Evolutionary conservation across 2,113 vertebrate species (phyloP).

Genomic region (Turdus rufiventris): DNA sequence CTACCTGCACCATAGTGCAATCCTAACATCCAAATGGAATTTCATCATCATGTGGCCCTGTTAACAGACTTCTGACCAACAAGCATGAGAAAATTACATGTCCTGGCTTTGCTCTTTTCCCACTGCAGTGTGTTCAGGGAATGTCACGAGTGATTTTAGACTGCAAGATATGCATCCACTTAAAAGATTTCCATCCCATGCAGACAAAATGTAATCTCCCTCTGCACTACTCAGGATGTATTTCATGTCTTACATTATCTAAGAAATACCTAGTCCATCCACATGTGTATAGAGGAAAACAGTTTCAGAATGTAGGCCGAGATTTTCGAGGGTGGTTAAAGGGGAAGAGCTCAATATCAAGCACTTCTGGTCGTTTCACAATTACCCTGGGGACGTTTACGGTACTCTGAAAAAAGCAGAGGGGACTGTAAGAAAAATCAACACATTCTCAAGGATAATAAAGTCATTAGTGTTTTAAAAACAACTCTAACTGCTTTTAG

Average conservation of each 20-base stretch:
- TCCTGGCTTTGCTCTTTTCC: neutral
- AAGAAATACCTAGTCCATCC: neutral
- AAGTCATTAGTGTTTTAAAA: neutral
- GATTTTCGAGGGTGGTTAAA: neutral
- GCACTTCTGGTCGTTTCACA: neutral
- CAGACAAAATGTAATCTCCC: neutral
- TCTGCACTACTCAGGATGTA: neutral
- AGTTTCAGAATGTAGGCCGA: neutral
- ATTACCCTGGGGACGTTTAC: neutral
- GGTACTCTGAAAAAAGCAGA: neutral
- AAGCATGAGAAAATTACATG: neutral
- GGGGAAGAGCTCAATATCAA: neutral
- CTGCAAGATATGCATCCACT: neutral
- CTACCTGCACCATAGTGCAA: neutral
- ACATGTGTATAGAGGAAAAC: neutral
- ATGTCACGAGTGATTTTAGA: neutral
- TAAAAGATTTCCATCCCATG: neutral
- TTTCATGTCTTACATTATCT: neutral
- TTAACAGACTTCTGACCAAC: neutral
- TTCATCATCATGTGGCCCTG: accelerated
- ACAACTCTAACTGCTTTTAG: neutral
- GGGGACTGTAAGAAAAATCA: neutral
- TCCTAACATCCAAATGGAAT: neutral
- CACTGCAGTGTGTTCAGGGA: neutral
- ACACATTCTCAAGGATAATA: neutral